These are phyloP conservation scores for Fissipunctia ypsillon DNA, from an alignment of 2,888 invertebrate genomes.

Conservation along the genomic window DNA sequence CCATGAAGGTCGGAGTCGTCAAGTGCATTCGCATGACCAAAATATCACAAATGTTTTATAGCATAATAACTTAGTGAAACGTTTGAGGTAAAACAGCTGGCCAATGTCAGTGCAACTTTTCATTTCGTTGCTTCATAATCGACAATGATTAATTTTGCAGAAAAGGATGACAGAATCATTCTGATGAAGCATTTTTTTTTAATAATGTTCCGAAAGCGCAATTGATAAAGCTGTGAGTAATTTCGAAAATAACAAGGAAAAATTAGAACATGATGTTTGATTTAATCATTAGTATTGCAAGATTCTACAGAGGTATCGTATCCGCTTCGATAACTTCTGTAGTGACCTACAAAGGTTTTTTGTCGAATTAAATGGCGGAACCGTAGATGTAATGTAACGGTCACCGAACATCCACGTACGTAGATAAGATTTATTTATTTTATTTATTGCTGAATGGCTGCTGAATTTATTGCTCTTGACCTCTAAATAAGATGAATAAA, in stretches of 20 bases:
- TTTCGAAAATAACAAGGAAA: conserved; percentile 26
- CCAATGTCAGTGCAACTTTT: conserved; percentile 1
- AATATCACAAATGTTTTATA: conserved; percentile 42
- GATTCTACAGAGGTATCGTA: conserved; percentile 27
- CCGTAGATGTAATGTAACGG: conserved; percentile 43
- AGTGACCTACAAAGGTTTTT: conserved; percentile 51
- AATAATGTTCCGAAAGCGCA: neutral
- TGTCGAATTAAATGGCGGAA: conserved; percentile 43
- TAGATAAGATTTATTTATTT: too few species aligned
- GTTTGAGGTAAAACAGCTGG: conserved; percentile 18
- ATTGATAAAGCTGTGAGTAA: conserved; percentile 28
- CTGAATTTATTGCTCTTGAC: too few species aligned
- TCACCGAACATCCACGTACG: conserved; percentile 26
- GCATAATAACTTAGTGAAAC: conserved; percentile 24
- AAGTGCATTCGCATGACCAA: conserved; percentile 27
- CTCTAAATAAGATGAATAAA: conserved; percentile 23
- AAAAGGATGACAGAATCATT: conserved; percentile 16
- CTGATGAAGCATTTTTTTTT: neutral
- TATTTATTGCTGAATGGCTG: too few species aligned
- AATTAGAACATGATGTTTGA: conserved; percentile 13
- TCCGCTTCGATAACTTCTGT: conserved; percentile 39
- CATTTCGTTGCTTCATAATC: conserved; percentile 1
- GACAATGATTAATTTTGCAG: conserved; percentile 3
- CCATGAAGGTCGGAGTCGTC: conserved; percentile 34
- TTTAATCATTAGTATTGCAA: conserved; percentile 34